A percentile compares a stretch with the other conserved stretches of the same genome.
Conservation (phyloP, 2,888 invertebrate genomes). For the Aproaerema taeniolella region DNA sequence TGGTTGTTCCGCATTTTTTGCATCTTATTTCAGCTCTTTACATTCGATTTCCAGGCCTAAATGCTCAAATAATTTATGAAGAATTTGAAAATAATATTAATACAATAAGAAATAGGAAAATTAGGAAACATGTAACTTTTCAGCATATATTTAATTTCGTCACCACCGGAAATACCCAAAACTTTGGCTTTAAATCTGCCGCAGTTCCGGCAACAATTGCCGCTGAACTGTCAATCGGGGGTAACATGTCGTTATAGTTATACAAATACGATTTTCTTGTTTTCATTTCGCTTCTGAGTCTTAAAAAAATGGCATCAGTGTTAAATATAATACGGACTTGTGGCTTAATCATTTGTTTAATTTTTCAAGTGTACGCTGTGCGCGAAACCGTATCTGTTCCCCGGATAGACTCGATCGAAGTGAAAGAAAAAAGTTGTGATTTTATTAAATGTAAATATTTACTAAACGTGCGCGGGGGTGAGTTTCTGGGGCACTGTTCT, state of each 20-base stretch:
- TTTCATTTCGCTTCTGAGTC: slow-evolving; percentile 39
- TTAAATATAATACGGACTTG: slow-evolving; percentile 65
- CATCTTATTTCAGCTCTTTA: too few relatives aligned
- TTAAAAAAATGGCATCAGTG: slow-evolving; percentile 53
- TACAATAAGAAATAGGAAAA: too few relatives aligned
- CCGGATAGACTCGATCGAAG: slow-evolving; percentile 46
- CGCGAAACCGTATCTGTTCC: slow-evolving; percentile 33
- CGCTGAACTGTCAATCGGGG: slow-evolving; percentile 58
- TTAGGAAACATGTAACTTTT: too few relatives aligned
- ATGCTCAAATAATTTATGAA: too few relatives aligned
- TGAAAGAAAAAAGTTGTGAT: slow-evolving; percentile 41
- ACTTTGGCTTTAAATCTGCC: slow-evolving; percentile 30
- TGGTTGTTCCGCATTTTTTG: too few relatives aligned
- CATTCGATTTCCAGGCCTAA: too few relatives aligned
- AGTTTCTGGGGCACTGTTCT: slow-evolving; percentile 59
- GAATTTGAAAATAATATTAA: too few relatives aligned
- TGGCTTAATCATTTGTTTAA: slow-evolving; percentile 54
- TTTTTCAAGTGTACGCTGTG: slow-evolving; percentile 41
- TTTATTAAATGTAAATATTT: slow-evolving; percentile 65
- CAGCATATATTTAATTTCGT: neutral
- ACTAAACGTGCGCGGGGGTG: slow-evolving; percentile 55
- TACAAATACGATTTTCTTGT: slow-evolving; percentile 30
- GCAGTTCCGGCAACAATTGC: slow-evolving; percentile 67
- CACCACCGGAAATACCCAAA: slow-evolving; percentile 50
- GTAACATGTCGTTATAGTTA: slow-evolving; percentile 54